phyloP scores from a whole-genome alignment of 2,113 vertebrate genomes.

The Erythrocercus mccallii region DNA sequence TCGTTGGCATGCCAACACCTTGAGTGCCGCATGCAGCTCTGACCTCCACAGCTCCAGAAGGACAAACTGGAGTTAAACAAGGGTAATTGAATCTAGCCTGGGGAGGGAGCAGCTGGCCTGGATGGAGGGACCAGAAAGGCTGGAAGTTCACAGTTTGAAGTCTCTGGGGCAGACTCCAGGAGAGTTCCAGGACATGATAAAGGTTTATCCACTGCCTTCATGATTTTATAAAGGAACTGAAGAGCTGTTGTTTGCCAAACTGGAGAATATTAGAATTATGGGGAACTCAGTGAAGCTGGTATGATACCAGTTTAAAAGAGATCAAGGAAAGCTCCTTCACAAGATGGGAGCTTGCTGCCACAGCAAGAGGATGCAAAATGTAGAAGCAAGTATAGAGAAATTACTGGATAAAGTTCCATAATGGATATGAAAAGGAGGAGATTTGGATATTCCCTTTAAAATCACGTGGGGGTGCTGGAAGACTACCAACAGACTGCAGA shows the following conservation, averaged over 20 bases:
- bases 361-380: neutral
- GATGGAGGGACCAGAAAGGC: neutral
- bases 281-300: neutral
- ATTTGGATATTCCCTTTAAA: neutral
- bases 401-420: neutral
- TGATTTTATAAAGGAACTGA: neutral
- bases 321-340: neutral
- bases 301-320: neutral
- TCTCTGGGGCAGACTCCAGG: neutral
- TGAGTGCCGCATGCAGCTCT: neutral
- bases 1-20: neutral
- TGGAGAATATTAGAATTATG: neutral
- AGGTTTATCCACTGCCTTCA: neutral
- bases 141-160: neutral
- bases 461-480: rapidly evolving
- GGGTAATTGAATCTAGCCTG: neutral
- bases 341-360: neutral
- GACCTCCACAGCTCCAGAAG: neutral
- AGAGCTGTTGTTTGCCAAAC: neutral
- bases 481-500: neutral
- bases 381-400: neutral
- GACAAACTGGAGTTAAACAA: neutral
- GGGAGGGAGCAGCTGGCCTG: neutral
- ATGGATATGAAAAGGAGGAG: neutral
- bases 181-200: neutral